phyloP scores from a whole-genome alignment of 2,797 vertebrate genomes.

The Alfaro cultratus region DNA sequence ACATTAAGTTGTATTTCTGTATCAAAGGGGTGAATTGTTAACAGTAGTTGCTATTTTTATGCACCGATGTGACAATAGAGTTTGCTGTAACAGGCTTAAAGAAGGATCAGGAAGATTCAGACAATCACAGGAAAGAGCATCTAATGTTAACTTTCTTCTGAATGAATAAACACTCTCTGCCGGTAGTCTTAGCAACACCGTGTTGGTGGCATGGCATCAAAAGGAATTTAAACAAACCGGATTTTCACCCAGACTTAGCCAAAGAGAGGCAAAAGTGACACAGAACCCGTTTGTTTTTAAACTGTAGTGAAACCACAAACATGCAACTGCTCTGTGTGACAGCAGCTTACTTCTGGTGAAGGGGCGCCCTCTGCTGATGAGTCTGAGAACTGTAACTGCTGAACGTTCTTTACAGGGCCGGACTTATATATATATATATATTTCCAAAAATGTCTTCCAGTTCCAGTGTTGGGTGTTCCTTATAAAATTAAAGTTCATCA shows the following conservation, averaged over 20 bases:
- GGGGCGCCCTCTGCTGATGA: constrained; percentile 47
- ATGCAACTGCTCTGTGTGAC: background rate
- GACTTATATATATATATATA: too few relatives aligned
- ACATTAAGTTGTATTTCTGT: background rate
- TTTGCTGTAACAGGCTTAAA: constrained; percentile 19
- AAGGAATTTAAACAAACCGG: background rate
- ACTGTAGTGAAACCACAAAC: background rate
- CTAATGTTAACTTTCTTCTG: constrained; percentile 8
- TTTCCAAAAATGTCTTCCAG: too few relatives aligned
- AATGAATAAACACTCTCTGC: background rate
- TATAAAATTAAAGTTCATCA: too few relatives aligned
- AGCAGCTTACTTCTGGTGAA: background rate
- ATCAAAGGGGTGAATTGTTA: background rate
- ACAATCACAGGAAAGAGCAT: constrained; percentile 43
- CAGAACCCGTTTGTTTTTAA: background rate
- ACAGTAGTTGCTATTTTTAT: background rate
- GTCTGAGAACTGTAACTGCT: background rate
- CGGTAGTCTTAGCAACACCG: background rate
- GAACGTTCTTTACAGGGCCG: background rate
- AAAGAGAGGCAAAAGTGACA: background rate
- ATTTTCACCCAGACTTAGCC: background rate
- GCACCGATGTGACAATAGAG: background rate
- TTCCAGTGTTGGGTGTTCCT: too few relatives aligned
- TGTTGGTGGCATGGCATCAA: background rate
- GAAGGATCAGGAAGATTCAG: constrained; percentile 34